Evolutionary conservation across 2,797 vertebrate genomes (phyloP), one percentile per base, ranked within the genome.

Genomic region (Spondyliosoma cantharus): DNA sequence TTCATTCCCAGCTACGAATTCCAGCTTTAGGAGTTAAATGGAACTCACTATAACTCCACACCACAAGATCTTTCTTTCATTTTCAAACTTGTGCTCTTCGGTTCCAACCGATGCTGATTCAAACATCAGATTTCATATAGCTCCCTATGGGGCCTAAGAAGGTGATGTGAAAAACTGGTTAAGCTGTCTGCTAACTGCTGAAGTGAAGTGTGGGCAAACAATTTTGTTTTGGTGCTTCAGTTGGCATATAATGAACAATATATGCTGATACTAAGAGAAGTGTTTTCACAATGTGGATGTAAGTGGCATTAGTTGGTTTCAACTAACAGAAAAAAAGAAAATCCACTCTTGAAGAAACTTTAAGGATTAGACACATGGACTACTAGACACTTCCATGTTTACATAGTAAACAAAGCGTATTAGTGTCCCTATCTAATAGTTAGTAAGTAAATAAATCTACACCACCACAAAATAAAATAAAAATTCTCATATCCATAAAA

Each of bases 241-340:
- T 58, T 20, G 20, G 56, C 20, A 48, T 5, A 16, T 15, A 27
- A 56, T 56, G 25, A 56, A 29, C 2, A 57, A 16, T 17, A 29
- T 29, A 57, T 19, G 27, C 11, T 8, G 9, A 54, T 54, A 53
- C 14, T 25, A 54, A 25, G 14, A 25, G 24, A 73, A 45, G 14
- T 45, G 43, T 45, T 45, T 12, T 12, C 13, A 45, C 43, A 45
- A 0, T 14, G 14, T 45, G 43, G 14, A 45, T 45, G 14, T 15
- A 15, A 14, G 43, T 45, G 13, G 56, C 52, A 5, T 54, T 14
- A 6, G 25, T 37, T 58, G 25, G 19, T 46, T 65, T 27, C 50
- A 65, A 24, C 22, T n/a, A 53, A 74, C 20, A 45, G 43, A 45
- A 46, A 32, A 43, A 56, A 37, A 32, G 43, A 65, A 63, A 76